Evolutionary conservation across 2,113 vertebrate genomes (phyloP), one percentile per base, ranked within the genome.

Genomic region (Antigone vipio): DNA sequence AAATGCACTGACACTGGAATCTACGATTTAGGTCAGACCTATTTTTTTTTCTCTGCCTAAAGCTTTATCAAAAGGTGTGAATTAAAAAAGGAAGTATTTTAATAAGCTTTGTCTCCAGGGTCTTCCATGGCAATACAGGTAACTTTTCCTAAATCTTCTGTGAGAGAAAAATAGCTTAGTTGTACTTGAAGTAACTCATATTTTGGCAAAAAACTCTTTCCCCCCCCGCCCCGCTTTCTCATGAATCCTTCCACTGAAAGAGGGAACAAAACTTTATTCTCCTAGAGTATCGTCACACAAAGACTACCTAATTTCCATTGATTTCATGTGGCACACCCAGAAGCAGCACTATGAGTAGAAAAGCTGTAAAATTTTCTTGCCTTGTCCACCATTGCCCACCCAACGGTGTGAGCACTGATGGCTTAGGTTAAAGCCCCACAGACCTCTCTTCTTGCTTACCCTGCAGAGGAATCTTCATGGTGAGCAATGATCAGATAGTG

Each of bases 71-170:
- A 64, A 76, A 73, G 26, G 55, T 94, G 12, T 73, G 55, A 84
- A 84, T 85, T 64, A 38, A 67, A 88, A 85, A 81, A 81, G 35
- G 42, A 85, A 88, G 47, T 38, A 35, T 79, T 88, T 82, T 58
- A 93, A 72, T 83, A 68, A 71, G 42, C 56, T 85, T 82, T 88
- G 12, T 92, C 50, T 95, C n/a, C 32, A 53, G 56, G 19, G 47
- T 81, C 55, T 85, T 81, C n/a, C 62, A 2, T 55, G 35, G 42
- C 30, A 66, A 7, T 44, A 56, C 24, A 87, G 35, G 27, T 71
- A 81, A 29, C 58, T 85, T 69, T 67, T 81, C 45, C 12, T 69
- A 49, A 66, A 35, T 38, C 3, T 24, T 83, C 32, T 40, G 6
- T 86, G 64, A 68, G 49, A 58, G 42, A 38, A 78, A 81, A 59